Base-by-base conservation (phyloP, 2,888 invertebrate genomes). In the Marronus borbonicus region DNA sequence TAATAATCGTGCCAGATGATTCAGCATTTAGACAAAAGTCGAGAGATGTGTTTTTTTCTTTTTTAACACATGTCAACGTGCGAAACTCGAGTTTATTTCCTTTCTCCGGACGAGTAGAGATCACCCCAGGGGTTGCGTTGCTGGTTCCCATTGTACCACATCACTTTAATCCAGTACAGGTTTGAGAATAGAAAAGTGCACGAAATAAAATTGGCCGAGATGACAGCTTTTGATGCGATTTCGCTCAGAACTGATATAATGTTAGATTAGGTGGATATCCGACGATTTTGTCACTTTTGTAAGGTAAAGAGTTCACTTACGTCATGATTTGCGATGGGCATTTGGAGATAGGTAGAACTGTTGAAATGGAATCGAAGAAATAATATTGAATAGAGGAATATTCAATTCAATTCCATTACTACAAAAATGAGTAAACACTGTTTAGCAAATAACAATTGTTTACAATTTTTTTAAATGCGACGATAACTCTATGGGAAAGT, bases 231-330 rank as follows among this genome's bases (percentile, higher is more conserved):
- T 69, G 69, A 69, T 55, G 69, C 17, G 69, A 69, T 69, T 69
- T 52, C 55, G 36, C 69, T 69, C 55, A 36, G 69, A 52, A 69
- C 55, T 69, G 69, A 69, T 69, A 69, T 55, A 69, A 69, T 69
- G 52, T 31, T 55, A 69, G 69, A 69, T 69, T 69, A 69, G 52
- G 52, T 31, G 69, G 52, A 55, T 69, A 55, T 55, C 69, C 55
- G 69, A 55, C 4, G n/a, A n/a, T n/a, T n/a, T 69, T 14, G 52
- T 52, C 17, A 4, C 52, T 31, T 69, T 52, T 52, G 14, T 28
- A 14, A 28, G 49, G 44, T 68, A 24, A 49, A 66, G 17, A 36
- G 66, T 68, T 69, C 31, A 14, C n/a, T 28, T 28, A 14, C 31
- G 52, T 52, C 39, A 69, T 69, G 69, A 69, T 69, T 69, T 31